Base-by-base conservation (phyloP, 2,113 vertebrate genomes). In the Mormoops blainvillei region DNA sequence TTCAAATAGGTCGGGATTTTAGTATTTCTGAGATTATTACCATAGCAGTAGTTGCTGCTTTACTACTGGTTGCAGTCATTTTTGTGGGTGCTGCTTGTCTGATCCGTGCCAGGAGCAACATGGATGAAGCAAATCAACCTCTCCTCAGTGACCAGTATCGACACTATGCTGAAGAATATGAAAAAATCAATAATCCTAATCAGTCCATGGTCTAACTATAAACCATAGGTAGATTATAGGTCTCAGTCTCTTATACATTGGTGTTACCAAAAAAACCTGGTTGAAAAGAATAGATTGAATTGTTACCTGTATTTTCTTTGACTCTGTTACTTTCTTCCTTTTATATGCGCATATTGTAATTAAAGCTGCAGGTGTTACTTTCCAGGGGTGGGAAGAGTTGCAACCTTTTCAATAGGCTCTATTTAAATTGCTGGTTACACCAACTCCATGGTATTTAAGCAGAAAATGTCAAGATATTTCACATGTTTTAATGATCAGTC, bases 91-190 rank as follows among this genome's bases (percentile, higher is more conserved):
- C 98, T 50, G 99, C 99, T 0, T 99, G 99, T 52, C 98, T 98
- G 0, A 95, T 99, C 70, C 99, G 98, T 10, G 95, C 97, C 83
- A 98, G 97, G 87, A 98, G 98, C 52, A 97, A 98, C 41, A 98
- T 98, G 94, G 98, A 98, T 92, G 99, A 99, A 28, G 98, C 98
- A 78, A 98, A 98, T 61, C 99, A 99, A 97, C 99, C 99, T 50
- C 99, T 99, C 95, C 99, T 99, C 36, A 98, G 98, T 38, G 99
- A 99, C 26, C 99, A 99, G 80, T 99, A 99, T 98, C 99, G 99
- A 98, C 99, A 99, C 38, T 99, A 99, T n/a, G 99, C 98, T 33
- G 99, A 99, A 43, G 99, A 99, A 38, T 98, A 99, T 4, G 98
- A 99, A 83, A 98, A 98, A n/a, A 94, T 98, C 78, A 95, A 98